A percentile compares a stretch with the other conserved stretches of the same genome.
These are phyloP conservation scores for Eira barbara DNA, from an alignment of 2,113 vertebrate genomes.

Conservation along the genomic window DNA sequence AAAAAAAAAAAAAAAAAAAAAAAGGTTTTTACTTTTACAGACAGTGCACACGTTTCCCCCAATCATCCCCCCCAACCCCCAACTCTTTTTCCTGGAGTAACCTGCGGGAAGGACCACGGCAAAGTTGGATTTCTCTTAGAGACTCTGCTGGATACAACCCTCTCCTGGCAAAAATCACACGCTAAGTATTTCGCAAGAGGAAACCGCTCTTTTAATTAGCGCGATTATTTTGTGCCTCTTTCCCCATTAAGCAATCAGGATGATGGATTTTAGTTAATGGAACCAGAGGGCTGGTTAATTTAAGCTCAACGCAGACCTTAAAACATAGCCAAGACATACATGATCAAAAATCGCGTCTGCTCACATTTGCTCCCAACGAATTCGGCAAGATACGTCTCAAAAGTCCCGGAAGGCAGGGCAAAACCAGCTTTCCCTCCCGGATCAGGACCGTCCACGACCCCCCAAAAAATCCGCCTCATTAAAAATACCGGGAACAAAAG, in stretches of 20 bases:
- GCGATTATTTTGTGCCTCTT: constrained; percentile 34
- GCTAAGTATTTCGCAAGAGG: background rate
- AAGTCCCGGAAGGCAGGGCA: constrained; percentile 10
- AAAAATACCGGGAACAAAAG: constrained; percentile 69
- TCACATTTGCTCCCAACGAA: constrained; percentile 24
- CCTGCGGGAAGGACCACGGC: constrained; percentile 17
- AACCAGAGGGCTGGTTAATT: constrained; percentile 49
- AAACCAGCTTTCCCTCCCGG: background rate
- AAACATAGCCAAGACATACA: constrained; percentile 26
- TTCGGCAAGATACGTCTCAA: background rate
- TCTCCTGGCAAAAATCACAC: constrained; percentile 10
- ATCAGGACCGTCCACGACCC: background rate
- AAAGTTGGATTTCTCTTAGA: constrained; percentile 75
- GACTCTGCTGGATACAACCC: constrained; percentile 19
- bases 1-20: no score
- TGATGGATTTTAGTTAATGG: constrained; percentile 53
- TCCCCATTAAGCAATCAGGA: constrained; percentile 43
- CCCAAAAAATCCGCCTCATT: background rate
- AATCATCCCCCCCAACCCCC: background rate
- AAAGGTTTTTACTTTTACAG: background rate
- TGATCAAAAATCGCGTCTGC: constrained; percentile 22
- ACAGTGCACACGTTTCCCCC: background rate
- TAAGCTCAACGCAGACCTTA: constrained; percentile 24
- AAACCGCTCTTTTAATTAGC: background rate
- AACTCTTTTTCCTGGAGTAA: background rate